A percentile compares a stretch with the other conserved stretches of the same genome.
phyloP scores from a whole-genome alignment of 2,113 vertebrate genomes.

The Toxotes jaculatrix region DNA sequence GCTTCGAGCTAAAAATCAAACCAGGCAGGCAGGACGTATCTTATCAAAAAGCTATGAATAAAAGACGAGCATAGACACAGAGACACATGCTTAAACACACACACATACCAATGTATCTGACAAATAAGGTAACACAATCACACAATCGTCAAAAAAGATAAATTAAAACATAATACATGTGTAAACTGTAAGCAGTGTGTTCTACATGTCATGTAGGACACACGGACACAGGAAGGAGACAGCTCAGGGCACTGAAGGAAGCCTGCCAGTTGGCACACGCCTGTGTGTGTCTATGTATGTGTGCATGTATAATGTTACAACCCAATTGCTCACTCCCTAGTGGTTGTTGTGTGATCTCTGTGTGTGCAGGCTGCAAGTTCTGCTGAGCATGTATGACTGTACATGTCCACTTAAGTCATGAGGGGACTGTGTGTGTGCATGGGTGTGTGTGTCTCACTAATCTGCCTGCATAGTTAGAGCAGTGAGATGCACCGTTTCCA shows the following conservation, averaged over 20 bases:
- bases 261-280: slow-evolving; percentile 1
- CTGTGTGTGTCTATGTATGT: not conserved
- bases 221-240: slow-evolving; percentile 21
- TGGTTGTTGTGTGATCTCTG: slow-evolving; percentile 12
- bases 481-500: slow-evolving; percentile 71
- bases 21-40: slow-evolving; percentile 2
- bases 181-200: slow-evolving; percentile 9
- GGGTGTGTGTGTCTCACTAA: slow-evolving; percentile 39
- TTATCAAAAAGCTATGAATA: slow-evolving; percentile 48
- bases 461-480: slow-evolving; percentile 67
- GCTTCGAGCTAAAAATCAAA: slow-evolving; percentile 33
- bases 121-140: slow-evolving; percentile 11
- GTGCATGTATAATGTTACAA: slow-evolving; percentile 28
- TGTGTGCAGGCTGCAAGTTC: slow-evolving; percentile 22
- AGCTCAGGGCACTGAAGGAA: slow-evolving; percentile 9
- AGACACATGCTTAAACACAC: slow-evolving; percentile 17
- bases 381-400: slow-evolving; percentile 46
- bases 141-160: not conserved
- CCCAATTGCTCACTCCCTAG: slow-evolving; percentile 17
- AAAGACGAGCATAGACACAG: slow-evolving; percentile 21
- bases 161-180: slow-evolving; percentile 6
- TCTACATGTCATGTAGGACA: slow-evolving; percentile 39
- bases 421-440: slow-evolving; percentile 14
- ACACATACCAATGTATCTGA: slow-evolving; percentile 2
- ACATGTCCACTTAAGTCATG: slow-evolving; percentile 50